Base-by-base conservation (phyloP, 2,888 invertebrate genomes). In the Thera obeliscata region DNA sequence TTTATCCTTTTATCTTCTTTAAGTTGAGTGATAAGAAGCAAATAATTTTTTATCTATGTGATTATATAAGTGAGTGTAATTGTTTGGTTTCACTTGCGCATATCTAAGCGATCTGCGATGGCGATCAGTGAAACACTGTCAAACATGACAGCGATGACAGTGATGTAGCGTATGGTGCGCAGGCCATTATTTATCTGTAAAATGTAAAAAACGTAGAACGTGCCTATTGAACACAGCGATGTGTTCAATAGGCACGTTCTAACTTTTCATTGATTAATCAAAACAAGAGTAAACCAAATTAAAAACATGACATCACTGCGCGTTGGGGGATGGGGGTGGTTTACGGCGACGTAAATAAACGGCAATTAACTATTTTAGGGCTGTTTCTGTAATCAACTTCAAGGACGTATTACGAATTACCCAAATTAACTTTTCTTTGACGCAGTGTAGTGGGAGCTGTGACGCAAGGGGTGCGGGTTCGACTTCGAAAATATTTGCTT, bases 291-390 rank as follows among this genome's bases (percentile, higher is more conserved):
- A 58, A 55, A 60, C 41, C 33, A 64, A 69, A 69, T 64, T 59
- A 67, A 70, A 70, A 70, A 54, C 62, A 65, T 65, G 61, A 52
- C 56, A 62, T 63, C 64, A 65, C 52, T 8, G 9, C 49, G 61
- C 2, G 33, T 54, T 60, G 63, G 6, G 38, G 38, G 38, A 43
- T 7, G 43, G 43, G 57, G 56, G 65, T 69, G 70, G 70, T 69
- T 69, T 63, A 65, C 52, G 64, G 63, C 66, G 49, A 64, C 67
- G 63, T 69, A 70, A 73, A 73, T 73, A 70, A 66, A 63, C 66
- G 65, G 57, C 67, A 71, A 73, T 71, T 64, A 73, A 73, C 65
- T 71, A 67, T 64, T 67, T 63, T 69, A 36, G 65, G 52, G 61
- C 56, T 62, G 68, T 61, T 38, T 56, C 50, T 12, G 60, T 50